Evolutionary conservation across 2,797 vertebrate species (phyloP), one percentile per base, ranked within the genome.

Genomic region (Cyprinodon diabolis): DNA sequence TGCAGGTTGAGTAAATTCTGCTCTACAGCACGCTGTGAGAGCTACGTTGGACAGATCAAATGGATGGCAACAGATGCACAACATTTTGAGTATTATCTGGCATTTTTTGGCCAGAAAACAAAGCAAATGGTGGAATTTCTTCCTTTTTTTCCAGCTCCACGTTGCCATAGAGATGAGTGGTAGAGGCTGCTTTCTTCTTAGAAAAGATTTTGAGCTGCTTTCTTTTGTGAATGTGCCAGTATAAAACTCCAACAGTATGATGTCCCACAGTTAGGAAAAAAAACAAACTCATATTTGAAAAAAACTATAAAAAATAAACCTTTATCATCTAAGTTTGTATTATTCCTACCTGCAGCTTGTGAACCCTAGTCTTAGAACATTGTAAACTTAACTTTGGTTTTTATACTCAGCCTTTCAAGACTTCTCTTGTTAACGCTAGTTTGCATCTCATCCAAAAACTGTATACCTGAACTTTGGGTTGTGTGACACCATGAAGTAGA

Each of bases 141-240:
- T 43, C 40, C 4, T 43, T 43, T 43, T 43, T 43, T 43, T 43
- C 40, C 4, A 43, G 4, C 40, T 43, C 40, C 40, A 43, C 73
- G 90, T 91, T 91, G 87, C 85, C 87, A 90, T 90, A 69, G 91
- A 83, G 71, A 90, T 30, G 60, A 13, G n/a, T 62, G 63, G 78
- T 78, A 76, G 25, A 52, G 17, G 19, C 48, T 37, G 14, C 14
- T 49, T 6, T 37, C 23, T 8, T 66, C 12, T 30, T 19, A 19
- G 13, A 4, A 35, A 58, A 55, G 23, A 58, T 71, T 72, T 86
- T 37, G 45, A 49, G 7, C 13, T 4, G 47, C 25, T 62, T 43
- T 19, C 19, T n/a, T 49, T 13, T 47, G 40, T 21, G 19, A 1
- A 6, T n/a, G 62, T n/a, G 40, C n/a, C 43, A 25, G 40, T 47